A percentile compares a stretch with the other conserved stretches of the same genome.
Evolutionary conservation across 92 coral and sea anemone species (phyloP).

Genomic region (Chrysogorgia sp.): DNA sequence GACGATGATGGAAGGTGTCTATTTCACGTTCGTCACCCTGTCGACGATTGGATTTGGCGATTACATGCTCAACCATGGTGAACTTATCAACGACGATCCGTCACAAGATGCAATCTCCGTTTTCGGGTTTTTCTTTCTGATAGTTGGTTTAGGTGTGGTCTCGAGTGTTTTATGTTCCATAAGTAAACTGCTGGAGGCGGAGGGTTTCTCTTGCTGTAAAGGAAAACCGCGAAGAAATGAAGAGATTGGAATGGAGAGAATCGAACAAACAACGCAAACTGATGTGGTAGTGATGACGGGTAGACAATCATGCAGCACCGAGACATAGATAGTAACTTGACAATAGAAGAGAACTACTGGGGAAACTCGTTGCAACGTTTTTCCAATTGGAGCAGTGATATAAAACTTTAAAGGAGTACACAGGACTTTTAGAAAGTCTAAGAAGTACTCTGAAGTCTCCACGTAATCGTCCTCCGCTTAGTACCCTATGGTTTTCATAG

Average conservation of each 20-base stretch:
- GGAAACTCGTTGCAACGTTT: too few relatives aligned
- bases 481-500: too few relatives aligned
- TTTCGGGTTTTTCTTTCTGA: slow-evolving; percentile 76
- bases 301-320: too few relatives aligned
- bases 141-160: slow-evolving; percentile 87
- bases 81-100: slow-evolving; percentile 64
- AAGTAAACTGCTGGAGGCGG: slow-evolving; percentile 74
- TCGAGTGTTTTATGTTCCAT: slow-evolving; percentile 94
- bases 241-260: background rate
- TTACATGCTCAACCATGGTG: slow-evolving; percentile 90
- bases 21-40: slow-evolving; percentile 87
- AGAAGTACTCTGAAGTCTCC: too few relatives aligned
- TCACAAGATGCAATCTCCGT: slow-evolving; percentile 70
- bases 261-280: background rate
- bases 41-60: slow-evolving; percentile 98
- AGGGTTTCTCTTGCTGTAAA: slow-evolving; percentile 39
- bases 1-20: slow-evolving; percentile 86
- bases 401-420: too few relatives aligned
- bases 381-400: too few relatives aligned
- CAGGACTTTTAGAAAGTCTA: too few relatives aligned
- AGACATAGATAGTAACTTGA: too few relatives aligned
- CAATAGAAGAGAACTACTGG: too few relatives aligned
- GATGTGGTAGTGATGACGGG: background rate
- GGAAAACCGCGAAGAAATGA: background rate
- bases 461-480: too few relatives aligned